Percentiles rank a stretch among this genome's conserved stretches.
These are phyloP conservation scores for Pachypanchax playfairii DNA, from an alignment of 2,113 vertebrate species.

Conservation along the genomic window DNA sequence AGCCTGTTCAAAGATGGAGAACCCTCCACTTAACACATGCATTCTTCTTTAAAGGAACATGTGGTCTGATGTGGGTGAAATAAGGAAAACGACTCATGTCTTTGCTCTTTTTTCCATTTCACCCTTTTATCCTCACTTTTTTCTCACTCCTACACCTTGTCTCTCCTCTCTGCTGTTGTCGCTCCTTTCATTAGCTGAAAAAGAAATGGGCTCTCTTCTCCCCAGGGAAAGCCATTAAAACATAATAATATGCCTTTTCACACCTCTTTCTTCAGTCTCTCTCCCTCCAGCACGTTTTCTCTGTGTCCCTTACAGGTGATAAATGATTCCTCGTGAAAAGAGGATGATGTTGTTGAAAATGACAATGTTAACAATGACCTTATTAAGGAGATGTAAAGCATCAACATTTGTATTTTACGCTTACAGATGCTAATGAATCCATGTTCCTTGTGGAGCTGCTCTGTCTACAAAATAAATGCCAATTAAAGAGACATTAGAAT, in stretches of 20 bases:
- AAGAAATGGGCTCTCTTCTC: conserved; percentile 36
- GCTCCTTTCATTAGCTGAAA: conserved; percentile 36
- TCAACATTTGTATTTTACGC: conserved; percentile 24
- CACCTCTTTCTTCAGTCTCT: conserved; percentile 4
- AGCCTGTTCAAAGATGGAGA: neutral
- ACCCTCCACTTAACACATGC: neutral
- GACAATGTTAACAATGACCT: conserved; percentile 40
- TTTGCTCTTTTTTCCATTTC: neutral
- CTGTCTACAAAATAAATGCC: conserved; percentile 15
- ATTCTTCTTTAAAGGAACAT: neutral
- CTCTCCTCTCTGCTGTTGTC: neutral
- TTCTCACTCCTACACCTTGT: neutral
- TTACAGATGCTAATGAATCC: conserved; percentile 25
- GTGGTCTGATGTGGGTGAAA: neutral
- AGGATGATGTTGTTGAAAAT: conserved; percentile 12
- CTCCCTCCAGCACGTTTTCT: conserved; percentile 7
- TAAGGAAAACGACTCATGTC: neutral
- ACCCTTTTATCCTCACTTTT: conserved; percentile 6
- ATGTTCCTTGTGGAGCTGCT: neutral
- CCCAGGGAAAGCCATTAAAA: conserved; percentile 49
- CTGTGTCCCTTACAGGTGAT: conserved; percentile 42
- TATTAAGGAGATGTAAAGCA: conserved; percentile 26
- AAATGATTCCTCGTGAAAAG: conserved; percentile 13
- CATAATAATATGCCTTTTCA: conserved; percentile 40
- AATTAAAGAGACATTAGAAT: conserved; percentile 35